These are phyloP conservation scores for Hipparchia sbordonii DNA, from an alignment of 2,888 invertebrate genomes.

Conservation along the genomic window DNA sequence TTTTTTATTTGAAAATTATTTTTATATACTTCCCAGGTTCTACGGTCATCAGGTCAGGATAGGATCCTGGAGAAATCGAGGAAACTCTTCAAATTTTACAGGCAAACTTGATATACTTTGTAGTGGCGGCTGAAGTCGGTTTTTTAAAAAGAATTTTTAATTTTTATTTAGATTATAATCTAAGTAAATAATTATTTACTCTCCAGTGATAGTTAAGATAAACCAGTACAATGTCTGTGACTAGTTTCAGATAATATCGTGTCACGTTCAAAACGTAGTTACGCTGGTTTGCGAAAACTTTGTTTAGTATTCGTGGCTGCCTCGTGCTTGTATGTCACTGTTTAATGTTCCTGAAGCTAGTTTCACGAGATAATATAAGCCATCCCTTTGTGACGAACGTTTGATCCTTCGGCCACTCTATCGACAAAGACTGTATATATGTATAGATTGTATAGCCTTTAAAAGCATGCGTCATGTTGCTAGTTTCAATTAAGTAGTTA, in stretches of 20 bases:
- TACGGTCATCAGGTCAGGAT: no score
- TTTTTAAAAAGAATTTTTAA: no score
- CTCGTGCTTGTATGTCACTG: not conserved
- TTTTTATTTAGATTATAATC: no score
- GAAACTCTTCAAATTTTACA: no score
- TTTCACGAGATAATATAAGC: constrained; percentile 12
- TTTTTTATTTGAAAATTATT: no score
- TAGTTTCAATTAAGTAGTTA: not conserved
- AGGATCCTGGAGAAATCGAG: no score
- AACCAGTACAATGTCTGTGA: not conserved
- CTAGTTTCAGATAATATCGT: not conserved
- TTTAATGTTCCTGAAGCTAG: not conserved
- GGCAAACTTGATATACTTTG: no score
- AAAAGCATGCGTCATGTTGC: not conserved
- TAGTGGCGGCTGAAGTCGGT: no score
- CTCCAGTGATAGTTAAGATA: no score
- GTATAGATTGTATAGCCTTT: not conserved
- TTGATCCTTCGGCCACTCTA: constrained; percentile 4
- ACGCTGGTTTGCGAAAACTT: not conserved
- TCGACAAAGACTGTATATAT: not conserved
- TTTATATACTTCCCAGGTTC: no score
- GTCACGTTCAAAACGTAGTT: not conserved
- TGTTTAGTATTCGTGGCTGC: constrained; percentile 9
- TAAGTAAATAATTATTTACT: no score
- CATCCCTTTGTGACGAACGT: constrained; percentile 2